Base-by-base conservation (phyloP, 1,140 invertebrate species). In the Papilio machaon region DNA sequence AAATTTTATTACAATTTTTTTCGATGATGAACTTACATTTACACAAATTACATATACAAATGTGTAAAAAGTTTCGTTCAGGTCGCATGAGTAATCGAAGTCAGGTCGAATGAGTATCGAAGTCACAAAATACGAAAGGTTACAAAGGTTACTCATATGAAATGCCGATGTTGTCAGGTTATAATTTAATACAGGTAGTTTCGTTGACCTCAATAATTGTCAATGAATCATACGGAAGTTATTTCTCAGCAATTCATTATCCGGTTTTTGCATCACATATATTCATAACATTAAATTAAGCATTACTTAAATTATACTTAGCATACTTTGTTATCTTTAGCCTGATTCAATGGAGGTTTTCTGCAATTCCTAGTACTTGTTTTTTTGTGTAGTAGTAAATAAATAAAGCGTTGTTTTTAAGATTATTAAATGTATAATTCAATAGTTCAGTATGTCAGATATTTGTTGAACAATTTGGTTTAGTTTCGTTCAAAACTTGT, bases 221-320 rank as follows among this genome's bases (percentile, higher is more conserved):
- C 64, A 70, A 70, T 70, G 64, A 70, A 70, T 70, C 64, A 70
- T 38, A 70, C 64, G 64, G 64, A 70, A 70, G 64, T 70, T 70
- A 70, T 70, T 70, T 70, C 64, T 70, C 64, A 6, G 64, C 35
- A 70, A 35, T 70, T 70, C 23, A 70, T 35, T 35, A 35, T 70
- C 23, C 13, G 23, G 23, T 70, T 70, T 70, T 64, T 13, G 10
- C 11, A 35, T 70, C 64, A 70, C 1, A 17, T 11, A 70, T 70
- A 60, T 64, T 70, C 30, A 35, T 15, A 35, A 4, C 38, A 67
- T 35, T 17, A 70, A 70, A 70, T 70, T 11, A 38, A 11, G 38
- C 13, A 7, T 15, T 15, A 35, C 54, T 67, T 67, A 35, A 23
- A 23, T 64, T 64, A 23, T 7, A 38, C 64, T 64, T 30, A 4